Evolutionary conservation across 64 coral and sea anemone species (phyloP).

Genomic region (Platygyra sinensis): DNA sequence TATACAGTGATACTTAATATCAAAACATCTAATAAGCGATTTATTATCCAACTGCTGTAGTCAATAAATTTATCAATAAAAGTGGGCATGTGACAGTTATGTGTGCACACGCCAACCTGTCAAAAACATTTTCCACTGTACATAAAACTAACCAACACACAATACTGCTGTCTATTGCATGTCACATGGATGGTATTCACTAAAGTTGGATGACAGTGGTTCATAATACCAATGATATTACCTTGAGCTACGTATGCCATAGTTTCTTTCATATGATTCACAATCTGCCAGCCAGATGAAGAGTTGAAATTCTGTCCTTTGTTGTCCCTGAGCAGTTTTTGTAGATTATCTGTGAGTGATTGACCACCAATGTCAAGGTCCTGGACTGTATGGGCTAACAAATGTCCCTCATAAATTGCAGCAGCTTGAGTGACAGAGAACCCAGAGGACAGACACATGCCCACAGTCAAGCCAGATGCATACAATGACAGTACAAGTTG

Average conservation of each 20-base stretch:
- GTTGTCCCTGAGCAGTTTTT: slow-evolving; percentile 72
- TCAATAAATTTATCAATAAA: too few relatives aligned
- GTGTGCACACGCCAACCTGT: too few relatives aligned
- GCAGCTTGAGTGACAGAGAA: slow-evolving; percentile 89
- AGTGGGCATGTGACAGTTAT: too few relatives aligned
- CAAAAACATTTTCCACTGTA: too few relatives aligned
- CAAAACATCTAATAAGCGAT: too few relatives aligned
- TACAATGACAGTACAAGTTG: slow-evolving; percentile 83
- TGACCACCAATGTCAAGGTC: slow-evolving; percentile 87
- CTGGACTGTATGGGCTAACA: slow-evolving; percentile 73
- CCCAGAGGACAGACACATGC: slow-evolving; percentile 87
- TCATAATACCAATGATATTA: neutral
- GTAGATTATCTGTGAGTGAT: slow-evolving; percentile 89
- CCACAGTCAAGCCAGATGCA: slow-evolving; percentile 82
- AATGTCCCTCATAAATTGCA: slow-evolving; percentile 90
- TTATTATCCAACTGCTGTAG: too few relatives aligned
- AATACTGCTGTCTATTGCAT: too few relatives aligned
- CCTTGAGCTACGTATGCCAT: slow-evolving; percentile 87
- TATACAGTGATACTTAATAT: too few relatives aligned
- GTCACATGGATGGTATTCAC: too few relatives aligned
- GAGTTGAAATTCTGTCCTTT: slow-evolving; percentile 88
- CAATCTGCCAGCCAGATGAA: slow-evolving; percentile 97
- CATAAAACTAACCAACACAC: too few relatives aligned
- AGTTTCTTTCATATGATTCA: slow-evolving; percentile 90
- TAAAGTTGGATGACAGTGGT: too few relatives aligned